A percentile compares a stretch with the other conserved stretches of the same genome.
phyloP scores from a whole-genome alignment of 53 echinoderm and acorn worm genomes.

The Pentamera pediparva region DNA sequence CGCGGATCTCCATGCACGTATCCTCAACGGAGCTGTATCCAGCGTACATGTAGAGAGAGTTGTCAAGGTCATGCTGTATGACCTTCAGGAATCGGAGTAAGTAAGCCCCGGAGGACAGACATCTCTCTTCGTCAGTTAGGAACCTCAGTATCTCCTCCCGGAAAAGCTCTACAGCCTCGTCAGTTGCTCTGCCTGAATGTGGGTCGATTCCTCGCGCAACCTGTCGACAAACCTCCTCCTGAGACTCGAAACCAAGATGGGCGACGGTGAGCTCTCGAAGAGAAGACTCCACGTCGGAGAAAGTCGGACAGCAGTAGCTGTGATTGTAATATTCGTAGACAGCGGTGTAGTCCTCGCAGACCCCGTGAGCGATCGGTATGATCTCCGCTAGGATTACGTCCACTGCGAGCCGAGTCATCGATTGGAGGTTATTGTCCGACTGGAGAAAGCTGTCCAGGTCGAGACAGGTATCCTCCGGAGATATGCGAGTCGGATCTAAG shows the following conservation, averaged over 20 bases:
- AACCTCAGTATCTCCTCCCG: neutral
- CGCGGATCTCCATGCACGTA: neutral
- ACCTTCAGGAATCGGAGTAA: neutral
- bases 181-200: neutral
- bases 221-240: neutral
- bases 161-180: neutral
- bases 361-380: neutral
- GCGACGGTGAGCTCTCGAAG: neutral
- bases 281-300: neutral
- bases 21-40: neutral
- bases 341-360: constrained; percentile 1
- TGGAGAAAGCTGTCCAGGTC: neutral
- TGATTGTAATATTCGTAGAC: neutral
- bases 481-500: neutral
- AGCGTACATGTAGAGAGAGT: neutral
- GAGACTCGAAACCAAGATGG: neutral
- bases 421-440: constrained; percentile 3
- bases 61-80: neutral
- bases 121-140: neutral
- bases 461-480: neutral
- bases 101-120: neutral
- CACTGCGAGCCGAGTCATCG: neutral
- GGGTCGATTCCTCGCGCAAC: neutral
- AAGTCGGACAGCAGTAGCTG: too few species aligned
- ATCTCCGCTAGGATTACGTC: neutral